Conservation (phyloP, 2,113 vertebrate genomes). For the Lathamus discolor region DNA sequence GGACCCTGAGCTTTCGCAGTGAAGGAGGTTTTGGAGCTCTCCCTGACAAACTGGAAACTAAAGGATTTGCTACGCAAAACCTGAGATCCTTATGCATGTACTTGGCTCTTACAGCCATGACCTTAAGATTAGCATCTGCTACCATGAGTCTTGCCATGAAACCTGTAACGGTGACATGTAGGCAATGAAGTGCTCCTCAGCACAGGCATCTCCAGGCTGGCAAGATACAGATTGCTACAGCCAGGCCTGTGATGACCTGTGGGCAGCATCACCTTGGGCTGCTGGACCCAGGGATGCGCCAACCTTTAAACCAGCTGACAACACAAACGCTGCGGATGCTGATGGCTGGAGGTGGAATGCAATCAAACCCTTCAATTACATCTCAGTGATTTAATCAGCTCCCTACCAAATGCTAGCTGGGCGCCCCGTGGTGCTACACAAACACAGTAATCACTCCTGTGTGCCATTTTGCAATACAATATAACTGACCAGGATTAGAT, state of each 20-base stretch:
- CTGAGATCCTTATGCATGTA: background rate
- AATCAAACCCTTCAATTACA: constrained; percentile 71
- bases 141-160: background rate
- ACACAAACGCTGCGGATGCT: background rate
- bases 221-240: background rate
- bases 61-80: background rate
- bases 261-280: background rate
- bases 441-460: constrained; percentile 54
- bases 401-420: constrained; percentile 34
- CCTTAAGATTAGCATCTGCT: background rate
- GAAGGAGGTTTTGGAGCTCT: background rate
- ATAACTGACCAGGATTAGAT: constrained; percentile 47
- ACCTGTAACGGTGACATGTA: background rate
- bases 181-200: background rate
- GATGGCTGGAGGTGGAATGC: constrained; percentile 43
- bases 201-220: background rate
- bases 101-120: background rate
- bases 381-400: constrained; percentile 69
- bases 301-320: background rate
- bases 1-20: background rate
- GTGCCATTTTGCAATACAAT: constrained; percentile 47
- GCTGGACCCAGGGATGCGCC: background rate
- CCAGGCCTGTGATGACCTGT: background rate
- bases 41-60: background rate
- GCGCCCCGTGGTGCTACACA: constrained; percentile 24